These are phyloP conservation scores for Parnassius smintheus DNA, from an alignment of 2,888 invertebrate genomes.

Conservation along the genomic window DNA sequence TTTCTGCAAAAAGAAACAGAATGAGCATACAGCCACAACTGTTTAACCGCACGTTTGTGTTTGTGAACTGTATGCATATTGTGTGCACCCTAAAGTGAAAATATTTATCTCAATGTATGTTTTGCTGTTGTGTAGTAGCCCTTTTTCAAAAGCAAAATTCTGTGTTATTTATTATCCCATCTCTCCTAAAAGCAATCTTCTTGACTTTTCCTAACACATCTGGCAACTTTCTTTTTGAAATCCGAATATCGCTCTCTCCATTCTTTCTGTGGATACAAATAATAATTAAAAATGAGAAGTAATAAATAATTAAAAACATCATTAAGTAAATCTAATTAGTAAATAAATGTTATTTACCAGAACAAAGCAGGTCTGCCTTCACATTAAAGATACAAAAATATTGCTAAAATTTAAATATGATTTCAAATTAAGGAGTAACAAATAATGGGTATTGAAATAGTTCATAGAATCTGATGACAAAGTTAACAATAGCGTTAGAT, in stretches of 20 bases:
- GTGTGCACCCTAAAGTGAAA: conserved; percentile 50
- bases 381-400: too few relatives aligned
- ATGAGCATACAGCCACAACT: conserved; percentile 78
- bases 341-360: too few relatives aligned
- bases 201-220: conserved; percentile 99
- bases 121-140: conserved; percentile 60
- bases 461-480: too few relatives aligned
- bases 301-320: conserved; percentile 32
- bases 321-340: background rate
- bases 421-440: too few relatives aligned
- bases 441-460: too few relatives aligned
- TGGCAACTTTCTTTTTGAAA: conserved; percentile 98
- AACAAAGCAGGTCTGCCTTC: too few relatives aligned
- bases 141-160: conserved; percentile 65
- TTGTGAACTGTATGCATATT: conserved; percentile 39
- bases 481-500: too few relatives aligned
- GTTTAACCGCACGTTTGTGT: conserved; percentile 53
- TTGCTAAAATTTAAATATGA: too few relatives aligned
- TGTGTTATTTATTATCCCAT: conserved; percentile 56
- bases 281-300: conserved; percentile 47
- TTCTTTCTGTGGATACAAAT: conserved; percentile 91
- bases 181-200: conserved; percentile 95
- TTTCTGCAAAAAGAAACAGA: conserved; percentile 88
- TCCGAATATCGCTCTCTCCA: conserved; percentile 98
- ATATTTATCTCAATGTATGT: conserved; percentile 40